Conservation (phyloP, 2,113 vertebrate genomes). For the Stigmatopora nigra region DNA sequence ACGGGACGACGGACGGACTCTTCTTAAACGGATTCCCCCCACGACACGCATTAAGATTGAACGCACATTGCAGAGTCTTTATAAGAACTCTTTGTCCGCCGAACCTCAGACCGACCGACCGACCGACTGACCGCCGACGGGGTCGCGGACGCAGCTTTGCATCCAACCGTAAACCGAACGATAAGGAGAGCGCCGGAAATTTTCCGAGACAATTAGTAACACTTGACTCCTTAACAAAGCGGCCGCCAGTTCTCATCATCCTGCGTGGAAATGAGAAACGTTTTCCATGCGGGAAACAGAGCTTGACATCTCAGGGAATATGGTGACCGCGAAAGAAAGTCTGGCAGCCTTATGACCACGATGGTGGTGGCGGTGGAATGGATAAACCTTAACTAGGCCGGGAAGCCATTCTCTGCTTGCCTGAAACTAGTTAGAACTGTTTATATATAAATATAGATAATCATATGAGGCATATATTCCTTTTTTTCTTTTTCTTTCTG, state of each 20-base stretch:
- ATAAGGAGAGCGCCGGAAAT: slow-evolving; percentile 48
- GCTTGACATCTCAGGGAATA: slow-evolving; percentile 78
- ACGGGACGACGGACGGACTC: slow-evolving; percentile 5
- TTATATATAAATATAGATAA: slow-evolving; percentile 67
- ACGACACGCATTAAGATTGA: slow-evolving; percentile 42
- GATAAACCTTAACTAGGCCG: slow-evolving; percentile 46
- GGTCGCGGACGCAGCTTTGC: slow-evolving; percentile 67
- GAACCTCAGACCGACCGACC: slow-evolving; percentile 70
- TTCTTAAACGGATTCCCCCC: slow-evolving; percentile 20
- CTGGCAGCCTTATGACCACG: slow-evolving; percentile 56
- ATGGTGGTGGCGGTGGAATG: slow-evolving; percentile 34
- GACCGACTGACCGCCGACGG: slow-evolving; percentile 46
- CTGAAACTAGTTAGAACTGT: slow-evolving; percentile 67
- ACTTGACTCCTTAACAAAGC: slow-evolving; percentile 47
- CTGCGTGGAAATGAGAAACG: slow-evolving; percentile 46
- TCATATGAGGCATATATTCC: slow-evolving; percentile 66
- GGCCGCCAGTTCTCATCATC: slow-evolving; percentile 16
- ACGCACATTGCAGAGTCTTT: slow-evolving; percentile 63
- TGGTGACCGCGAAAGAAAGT: slow-evolving; percentile 67
- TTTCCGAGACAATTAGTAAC: slow-evolving; percentile 49
- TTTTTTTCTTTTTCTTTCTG: slow-evolving; percentile 47
- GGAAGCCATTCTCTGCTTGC: slow-evolving; percentile 56
- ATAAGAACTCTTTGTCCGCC: slow-evolving; percentile 72
- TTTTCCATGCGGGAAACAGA: slow-evolving; percentile 53
- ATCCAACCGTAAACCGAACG: slow-evolving; percentile 64